phyloP scores from a whole-genome alignment of 2,797 vertebrate genomes.

The Sparidentex hasta region DNA sequence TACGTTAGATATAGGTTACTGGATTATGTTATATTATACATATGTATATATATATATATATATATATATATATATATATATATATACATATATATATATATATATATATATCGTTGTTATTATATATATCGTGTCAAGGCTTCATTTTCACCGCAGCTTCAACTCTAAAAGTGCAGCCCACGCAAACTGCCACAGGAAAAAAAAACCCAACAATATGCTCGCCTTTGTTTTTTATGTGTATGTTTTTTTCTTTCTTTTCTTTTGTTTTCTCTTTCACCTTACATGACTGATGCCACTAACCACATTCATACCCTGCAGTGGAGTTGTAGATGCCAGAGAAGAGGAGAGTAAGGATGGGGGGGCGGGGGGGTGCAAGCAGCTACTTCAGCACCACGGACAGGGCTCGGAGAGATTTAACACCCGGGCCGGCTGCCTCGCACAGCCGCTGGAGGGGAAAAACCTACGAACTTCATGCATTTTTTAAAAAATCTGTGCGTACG shows the following conservation, averaged over 20 bases:
- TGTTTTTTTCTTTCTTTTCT: neutral
- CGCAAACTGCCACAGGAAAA: constrained; percentile 27
- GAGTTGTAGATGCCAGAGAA: constrained; percentile 30
- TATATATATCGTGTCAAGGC: neutral
- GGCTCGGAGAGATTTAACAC: constrained; percentile 31
- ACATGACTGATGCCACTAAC: constrained; percentile 21
- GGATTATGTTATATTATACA: constrained; percentile 5
- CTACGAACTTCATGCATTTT: neutral
- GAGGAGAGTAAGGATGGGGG: constrained; percentile 44
- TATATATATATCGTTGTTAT: too few species aligned
- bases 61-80: neutral
- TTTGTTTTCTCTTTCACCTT: constrained; percentile 10
- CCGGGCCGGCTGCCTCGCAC: constrained; percentile 35
- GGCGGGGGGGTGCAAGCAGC: constrained; percentile 34
- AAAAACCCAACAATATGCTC: constrained; percentile 9
- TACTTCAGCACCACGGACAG: constrained; percentile 75
- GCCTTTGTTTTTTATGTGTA: neutral
- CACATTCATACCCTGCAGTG: constrained; percentile 21
- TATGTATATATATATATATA: neutral
- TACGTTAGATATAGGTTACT: constrained; percentile 10
- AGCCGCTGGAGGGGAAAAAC: constrained; percentile 30
- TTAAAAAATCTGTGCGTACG: too few species aligned
- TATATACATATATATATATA: neutral
- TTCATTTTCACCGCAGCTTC: constrained; percentile 5
- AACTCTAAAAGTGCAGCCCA: constrained; percentile 9